Evolutionary conservation across 2,888 invertebrate genomes (phyloP).

Genomic region (Vesta saturnalis): DNA sequence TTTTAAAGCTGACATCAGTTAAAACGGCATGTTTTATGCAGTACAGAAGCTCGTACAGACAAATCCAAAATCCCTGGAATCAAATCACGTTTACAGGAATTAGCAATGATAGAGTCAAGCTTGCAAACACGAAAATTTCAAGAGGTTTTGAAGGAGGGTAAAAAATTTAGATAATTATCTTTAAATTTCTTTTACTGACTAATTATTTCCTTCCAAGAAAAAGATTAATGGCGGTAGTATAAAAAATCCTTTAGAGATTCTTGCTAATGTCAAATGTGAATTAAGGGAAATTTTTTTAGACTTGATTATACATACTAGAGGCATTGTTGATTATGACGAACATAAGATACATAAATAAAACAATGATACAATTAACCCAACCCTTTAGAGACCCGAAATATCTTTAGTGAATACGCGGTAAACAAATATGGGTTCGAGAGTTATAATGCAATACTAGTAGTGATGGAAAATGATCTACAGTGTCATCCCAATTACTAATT

Average conservation of each 20-base stretch:
- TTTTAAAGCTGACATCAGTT: slow-evolving; percentile 38
- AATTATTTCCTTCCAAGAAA: slow-evolving; percentile 7
- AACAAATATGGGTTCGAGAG: no score
- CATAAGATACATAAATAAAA: no score
- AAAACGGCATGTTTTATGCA: slow-evolving; percentile 48
- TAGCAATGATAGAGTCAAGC: slow-evolving; percentile 48
- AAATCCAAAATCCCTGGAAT: slow-evolving; percentile 45
- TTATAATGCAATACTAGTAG: not conserved
- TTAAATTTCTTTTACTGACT: slow-evolving; percentile 14
- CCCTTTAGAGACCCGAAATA: not conserved
- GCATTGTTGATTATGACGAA: no score
- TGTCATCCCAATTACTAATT: not conserved
- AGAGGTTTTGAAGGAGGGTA: slow-evolving; percentile 21
- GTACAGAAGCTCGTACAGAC: slow-evolving; percentile 40
- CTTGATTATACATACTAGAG: no score
- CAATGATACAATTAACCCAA: not conserved
- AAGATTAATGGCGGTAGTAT: slow-evolving; percentile 18
- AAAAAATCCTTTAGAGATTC: slow-evolving; percentile 2
- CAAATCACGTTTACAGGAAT: slow-evolving; percentile 47
- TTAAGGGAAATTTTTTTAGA: no score
- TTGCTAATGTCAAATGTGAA: no score
- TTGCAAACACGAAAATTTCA: slow-evolving; percentile 42
- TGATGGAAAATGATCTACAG: slow-evolving; percentile 1
- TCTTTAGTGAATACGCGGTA: no score
- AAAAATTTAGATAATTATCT: slow-evolving; percentile 31